phyloP scores from a whole-genome alignment of 2,113 vertebrate species.

The Pollachius pollachius region DNA sequence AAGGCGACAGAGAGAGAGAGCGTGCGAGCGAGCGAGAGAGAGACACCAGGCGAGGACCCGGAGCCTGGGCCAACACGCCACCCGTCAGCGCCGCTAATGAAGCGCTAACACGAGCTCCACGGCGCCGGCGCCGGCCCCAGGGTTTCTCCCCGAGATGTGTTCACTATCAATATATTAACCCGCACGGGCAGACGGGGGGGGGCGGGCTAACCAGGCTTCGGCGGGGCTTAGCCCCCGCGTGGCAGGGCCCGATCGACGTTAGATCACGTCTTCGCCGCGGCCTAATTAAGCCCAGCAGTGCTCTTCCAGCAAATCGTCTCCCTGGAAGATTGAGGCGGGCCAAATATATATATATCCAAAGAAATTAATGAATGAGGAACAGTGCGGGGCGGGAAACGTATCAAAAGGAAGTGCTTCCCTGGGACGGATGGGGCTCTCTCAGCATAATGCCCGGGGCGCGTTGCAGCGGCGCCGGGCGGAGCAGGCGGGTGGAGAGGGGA shows the following conservation, averaged over 20 bases:
- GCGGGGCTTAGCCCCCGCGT: conserved; percentile 45
- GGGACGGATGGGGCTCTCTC: too few relatives aligned
- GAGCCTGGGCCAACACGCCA: neutral
- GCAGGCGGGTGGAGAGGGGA: too few relatives aligned
- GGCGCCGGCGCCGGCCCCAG: neutral
- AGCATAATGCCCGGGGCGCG: too few relatives aligned
- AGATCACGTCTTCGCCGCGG: conserved; percentile 37
- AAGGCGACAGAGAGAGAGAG: conserved; percentile 2
- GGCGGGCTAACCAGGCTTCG: conserved; percentile 45
- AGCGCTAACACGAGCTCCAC: conserved; percentile 35
- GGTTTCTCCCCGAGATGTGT: conserved; percentile 31
- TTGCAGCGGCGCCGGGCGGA: too few relatives aligned
- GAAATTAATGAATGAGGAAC: too few relatives aligned
- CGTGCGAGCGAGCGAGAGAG: conserved; percentile 2
- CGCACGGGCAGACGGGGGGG: conserved; percentile 45
- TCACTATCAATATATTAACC: conserved; percentile 54
- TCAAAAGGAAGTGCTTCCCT: too few relatives aligned
- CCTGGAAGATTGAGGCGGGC: neutral
- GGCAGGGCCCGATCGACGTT: conserved; percentile 42
- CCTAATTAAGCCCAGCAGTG: conserved; percentile 41
- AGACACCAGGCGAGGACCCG: too few relatives aligned
- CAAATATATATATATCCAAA: too few relatives aligned
- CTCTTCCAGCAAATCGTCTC: conserved; percentile 27
- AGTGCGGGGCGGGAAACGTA: too few relatives aligned
- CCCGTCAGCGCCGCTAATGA: conserved; percentile 43